These are phyloP conservation scores for Periophthalmus magnuspinnatus DNA, from an alignment of 2,797 vertebrate species.

Conservation along the genomic window DNA sequence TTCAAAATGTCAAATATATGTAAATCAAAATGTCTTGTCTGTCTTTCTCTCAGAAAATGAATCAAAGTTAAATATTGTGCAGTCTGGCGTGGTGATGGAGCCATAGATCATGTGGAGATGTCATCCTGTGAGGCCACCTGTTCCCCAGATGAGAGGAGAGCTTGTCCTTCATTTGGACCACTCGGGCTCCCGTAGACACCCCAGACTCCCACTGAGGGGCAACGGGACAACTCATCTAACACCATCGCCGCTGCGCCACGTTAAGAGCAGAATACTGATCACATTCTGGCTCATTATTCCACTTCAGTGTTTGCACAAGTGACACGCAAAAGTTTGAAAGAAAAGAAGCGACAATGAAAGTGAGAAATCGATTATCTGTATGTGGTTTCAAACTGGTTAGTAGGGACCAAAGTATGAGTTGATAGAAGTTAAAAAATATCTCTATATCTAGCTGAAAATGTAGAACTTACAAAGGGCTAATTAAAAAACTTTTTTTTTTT, in stretches of 20 bases:
- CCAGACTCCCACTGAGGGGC: constrained; percentile 63
- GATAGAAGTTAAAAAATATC: too few relatives aligned
- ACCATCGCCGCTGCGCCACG: constrained; percentile 50
- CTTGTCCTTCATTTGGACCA: constrained; percentile 68
- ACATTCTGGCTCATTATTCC: constrained; percentile 41
- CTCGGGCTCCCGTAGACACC: constrained; percentile 58
- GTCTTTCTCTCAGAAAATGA: constrained; percentile 77
- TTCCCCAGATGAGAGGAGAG: constrained; percentile 70
- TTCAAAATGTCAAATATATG: constrained; percentile 39
- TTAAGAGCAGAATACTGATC: constrained; percentile 66
- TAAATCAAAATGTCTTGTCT: constrained; percentile 35
- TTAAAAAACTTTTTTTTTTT: too few relatives aligned
- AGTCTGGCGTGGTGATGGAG: constrained; percentile 46
- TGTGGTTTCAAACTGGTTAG: too few relatives aligned
- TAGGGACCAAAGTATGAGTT: too few relatives aligned
- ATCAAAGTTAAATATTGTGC: constrained; percentile 56
- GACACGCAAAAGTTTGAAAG: constrained; percentile 24
- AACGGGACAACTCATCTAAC: constrained; percentile 65
- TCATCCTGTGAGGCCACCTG: constrained; percentile 76
- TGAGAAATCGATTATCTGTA: constrained; percentile 20
- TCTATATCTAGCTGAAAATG: too few relatives aligned
- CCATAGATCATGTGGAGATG: constrained; percentile 69
- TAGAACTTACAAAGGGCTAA: too few relatives aligned
- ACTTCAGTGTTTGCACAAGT: constrained; percentile 38
- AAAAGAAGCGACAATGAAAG: constrained; percentile 15